These are phyloP conservation scores for Rhinophrynus dorsalis DNA, from an alignment of 2,797 vertebrate species.

Conservation along the genomic window DNA sequence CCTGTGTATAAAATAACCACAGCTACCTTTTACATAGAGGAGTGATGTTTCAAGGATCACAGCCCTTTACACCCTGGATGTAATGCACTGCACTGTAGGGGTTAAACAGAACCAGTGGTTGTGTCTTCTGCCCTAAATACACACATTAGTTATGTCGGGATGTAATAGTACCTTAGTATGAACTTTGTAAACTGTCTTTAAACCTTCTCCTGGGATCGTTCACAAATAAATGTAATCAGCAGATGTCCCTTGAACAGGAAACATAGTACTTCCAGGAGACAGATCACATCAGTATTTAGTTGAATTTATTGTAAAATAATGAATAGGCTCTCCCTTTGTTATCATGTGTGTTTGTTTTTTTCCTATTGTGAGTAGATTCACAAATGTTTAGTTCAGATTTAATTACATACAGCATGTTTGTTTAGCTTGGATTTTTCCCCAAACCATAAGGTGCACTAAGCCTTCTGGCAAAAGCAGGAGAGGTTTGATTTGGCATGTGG, in stretches of 20 bases:
- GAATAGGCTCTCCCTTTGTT: constrained; percentile 14
- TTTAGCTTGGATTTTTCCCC: background rate
- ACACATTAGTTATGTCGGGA: no score
- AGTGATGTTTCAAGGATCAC: no score
- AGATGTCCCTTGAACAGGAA: constrained; percentile 42
- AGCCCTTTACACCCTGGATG: no score
- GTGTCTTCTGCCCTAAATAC: no score
- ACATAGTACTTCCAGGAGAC: constrained; percentile 8
- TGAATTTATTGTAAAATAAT: constrained; percentile 35
- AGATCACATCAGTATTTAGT: constrained; percentile 23
- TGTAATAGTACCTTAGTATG: no score
- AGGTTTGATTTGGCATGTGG: constrained; percentile 9
- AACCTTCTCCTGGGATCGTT: constrained; percentile 11
- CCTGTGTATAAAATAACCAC: no score
- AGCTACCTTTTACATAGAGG: no score
- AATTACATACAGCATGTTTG: background rate
- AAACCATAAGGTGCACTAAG: constrained; percentile 1
- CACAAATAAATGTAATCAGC: constrained; percentile 18
- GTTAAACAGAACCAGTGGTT: no score
- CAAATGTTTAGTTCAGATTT: background rate
- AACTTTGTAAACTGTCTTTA: no score
- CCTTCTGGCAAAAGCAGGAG: background rate
- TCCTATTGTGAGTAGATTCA: background rate
- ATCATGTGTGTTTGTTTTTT: constrained; percentile 11
- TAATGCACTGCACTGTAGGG: no score